These are phyloP conservation scores for Poecilia picta DNA, from an alignment of 2,797 vertebrate genomes.

Conservation along the genomic window DNA sequence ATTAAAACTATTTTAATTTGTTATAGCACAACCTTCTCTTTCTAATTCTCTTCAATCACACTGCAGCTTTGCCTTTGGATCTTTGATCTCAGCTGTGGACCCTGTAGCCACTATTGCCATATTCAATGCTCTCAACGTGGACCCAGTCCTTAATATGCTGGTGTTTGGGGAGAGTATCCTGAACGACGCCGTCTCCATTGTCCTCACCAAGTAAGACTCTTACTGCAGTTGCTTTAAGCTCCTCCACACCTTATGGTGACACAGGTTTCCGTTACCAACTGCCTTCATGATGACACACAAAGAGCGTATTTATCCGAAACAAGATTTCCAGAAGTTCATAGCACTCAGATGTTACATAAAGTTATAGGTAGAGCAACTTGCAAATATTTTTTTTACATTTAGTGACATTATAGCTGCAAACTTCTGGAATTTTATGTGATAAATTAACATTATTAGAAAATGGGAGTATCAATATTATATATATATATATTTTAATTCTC, in stretches of 20 bases:
- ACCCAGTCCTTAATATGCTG: slow-evolving; percentile 98
- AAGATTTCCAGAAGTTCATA: background rate
- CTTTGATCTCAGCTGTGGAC: slow-evolving; percentile 96
- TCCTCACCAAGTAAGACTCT: slow-evolving; percentile 93
- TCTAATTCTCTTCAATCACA: slow-evolving; percentile 28
- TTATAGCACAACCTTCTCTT: background rate
- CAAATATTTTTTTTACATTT: background rate
- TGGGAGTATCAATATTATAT: background rate
- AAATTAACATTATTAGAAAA: background rate
- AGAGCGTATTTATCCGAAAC: slow-evolving; percentile 1
- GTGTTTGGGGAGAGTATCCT: slow-evolving; percentile 99
- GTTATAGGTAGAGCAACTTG: background rate
- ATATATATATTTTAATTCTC: background rate
- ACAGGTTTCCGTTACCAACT: slow-evolving; percentile 2
- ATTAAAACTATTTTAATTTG: background rate
- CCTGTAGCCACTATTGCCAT: slow-evolving; percentile 98
- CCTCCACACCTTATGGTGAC: slow-evolving; percentile 4
- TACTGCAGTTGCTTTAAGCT: background rate
- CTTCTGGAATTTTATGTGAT: background rate
- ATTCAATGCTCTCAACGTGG: slow-evolving; percentile 97
- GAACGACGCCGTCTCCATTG: slow-evolving; percentile 97
- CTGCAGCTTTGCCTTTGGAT: slow-evolving; percentile 95
- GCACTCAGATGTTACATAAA: background rate
- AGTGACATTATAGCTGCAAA: background rate
- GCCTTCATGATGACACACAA: background rate